phyloP scores from a whole-genome alignment of 2,888 invertebrate genomes.

The Euzophera pinguis region DNA sequence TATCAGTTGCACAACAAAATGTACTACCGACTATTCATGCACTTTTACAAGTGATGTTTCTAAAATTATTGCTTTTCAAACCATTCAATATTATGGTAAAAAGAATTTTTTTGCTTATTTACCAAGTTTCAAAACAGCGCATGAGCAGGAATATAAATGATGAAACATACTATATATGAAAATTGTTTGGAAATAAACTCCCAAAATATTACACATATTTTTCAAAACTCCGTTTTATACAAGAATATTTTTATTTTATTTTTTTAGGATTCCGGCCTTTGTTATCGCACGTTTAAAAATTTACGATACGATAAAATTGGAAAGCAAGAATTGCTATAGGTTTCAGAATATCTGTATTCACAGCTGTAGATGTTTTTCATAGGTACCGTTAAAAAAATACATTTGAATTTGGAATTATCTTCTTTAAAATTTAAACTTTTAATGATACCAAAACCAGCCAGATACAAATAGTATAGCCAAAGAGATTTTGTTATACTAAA shows the following conservation, averaged over 20 bases:
- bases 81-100: neutral
- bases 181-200: neutral
- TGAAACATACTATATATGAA: neutral
- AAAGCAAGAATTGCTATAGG: neutral
- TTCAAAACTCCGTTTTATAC: neutral
- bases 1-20: no score
- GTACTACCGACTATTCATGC: no score
- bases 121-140: neutral
- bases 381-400: no score
- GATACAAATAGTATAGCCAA: no score
- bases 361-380: no score
- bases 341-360: no score
- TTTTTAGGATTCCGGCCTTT: neutral
- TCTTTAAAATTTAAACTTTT: no score
- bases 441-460: no score
- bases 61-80: no score
- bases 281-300: neutral
- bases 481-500: no score
- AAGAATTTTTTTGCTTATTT: neutral
- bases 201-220: neutral
- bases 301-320: constrained; percentile 11
- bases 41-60: no score
- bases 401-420: no score
- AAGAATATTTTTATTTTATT: neutral
- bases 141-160: neutral